Percentiles rank a stretch among this genome's conserved stretches.
Evolutionary conservation across 2,113 vertebrate species (phyloP).

Genomic region (Lethenteron camtschaticum): DNA sequence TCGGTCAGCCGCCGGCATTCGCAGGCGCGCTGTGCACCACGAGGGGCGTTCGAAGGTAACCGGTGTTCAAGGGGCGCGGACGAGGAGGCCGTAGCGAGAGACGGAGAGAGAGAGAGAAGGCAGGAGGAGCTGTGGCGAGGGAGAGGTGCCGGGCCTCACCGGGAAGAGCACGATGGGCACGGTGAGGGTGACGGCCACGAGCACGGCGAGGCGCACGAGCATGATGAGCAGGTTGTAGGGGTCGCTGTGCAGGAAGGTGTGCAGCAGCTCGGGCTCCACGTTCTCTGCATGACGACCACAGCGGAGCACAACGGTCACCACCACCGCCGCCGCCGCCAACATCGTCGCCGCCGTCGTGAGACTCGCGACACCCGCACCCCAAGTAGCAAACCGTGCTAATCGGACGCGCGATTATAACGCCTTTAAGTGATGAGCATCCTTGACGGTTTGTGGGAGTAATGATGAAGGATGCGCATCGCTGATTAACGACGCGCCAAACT

Average conservation of each 20-base stretch:
- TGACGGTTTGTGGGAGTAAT: no score
- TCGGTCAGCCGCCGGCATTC: no score
- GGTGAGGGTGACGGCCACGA: slow-evolving; percentile 71
- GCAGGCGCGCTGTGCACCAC: no score
- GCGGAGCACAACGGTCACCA: no score
- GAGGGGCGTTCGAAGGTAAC: background rate
- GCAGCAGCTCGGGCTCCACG: slow-evolving; percentile 76
- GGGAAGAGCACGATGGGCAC: slow-evolving; percentile 92
- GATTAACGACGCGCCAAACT: no score
- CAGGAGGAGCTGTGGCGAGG: background rate
- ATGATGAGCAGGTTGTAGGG: slow-evolving; percentile 55
- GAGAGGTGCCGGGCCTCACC: slow-evolving; percentile 28
- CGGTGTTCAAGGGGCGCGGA: background rate
- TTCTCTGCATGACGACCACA: slow-evolving; percentile 27
- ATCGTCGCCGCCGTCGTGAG: no score
- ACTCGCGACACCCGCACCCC: no score
- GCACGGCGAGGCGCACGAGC: slow-evolving; percentile 68
- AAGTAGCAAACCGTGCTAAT: no score
- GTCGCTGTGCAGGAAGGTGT: slow-evolving; percentile 75
- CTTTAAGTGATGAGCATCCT: no score
- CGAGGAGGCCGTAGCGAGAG: background rate
- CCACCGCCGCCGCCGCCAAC: no score
- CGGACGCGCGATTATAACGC: no score
- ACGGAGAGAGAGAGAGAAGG: background rate
- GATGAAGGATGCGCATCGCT: no score